A percentile compares a stretch with the other conserved stretches of the same genome.
Conservation (phyloP, 2,888 invertebrate species). For the Caprella mutica region DNA sequence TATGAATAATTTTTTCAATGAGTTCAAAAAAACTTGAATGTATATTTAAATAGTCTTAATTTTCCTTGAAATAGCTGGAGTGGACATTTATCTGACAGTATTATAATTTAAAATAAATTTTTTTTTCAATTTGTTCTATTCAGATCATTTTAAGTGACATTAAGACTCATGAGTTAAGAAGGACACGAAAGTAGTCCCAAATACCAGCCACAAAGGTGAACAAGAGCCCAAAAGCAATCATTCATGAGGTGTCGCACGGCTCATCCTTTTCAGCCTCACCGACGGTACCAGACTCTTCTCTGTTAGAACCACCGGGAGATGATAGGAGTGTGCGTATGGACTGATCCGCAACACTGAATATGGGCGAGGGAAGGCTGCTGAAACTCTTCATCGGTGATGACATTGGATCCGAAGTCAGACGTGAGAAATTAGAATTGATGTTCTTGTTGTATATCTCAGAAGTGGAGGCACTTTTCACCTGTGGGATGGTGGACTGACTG, state of each 20-base stretch:
- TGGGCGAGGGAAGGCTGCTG: background rate
- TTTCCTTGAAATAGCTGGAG: too few relatives aligned
- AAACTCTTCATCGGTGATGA: background rate
- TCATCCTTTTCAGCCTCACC: background rate
- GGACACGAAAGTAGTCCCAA: conserved; percentile 13
- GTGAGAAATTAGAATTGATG: background rate
- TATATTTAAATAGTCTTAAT: too few relatives aligned
- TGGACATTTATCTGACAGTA: too few relatives aligned
- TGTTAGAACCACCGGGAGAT: background rate
- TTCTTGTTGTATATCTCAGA: background rate
- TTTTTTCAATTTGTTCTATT: too few relatives aligned
- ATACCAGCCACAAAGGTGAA: conserved; percentile 4
- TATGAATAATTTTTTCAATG: too few relatives aligned
- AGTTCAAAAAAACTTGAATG: too few relatives aligned
- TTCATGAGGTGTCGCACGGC: conserved; percentile 7
- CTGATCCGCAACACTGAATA: background rate
- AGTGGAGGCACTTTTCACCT: background rate
- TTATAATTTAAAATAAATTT: too few relatives aligned
- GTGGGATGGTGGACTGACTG: background rate
- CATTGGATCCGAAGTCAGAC: background rate
- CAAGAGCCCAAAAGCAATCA: conserved; percentile 7
- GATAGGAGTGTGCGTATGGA: background rate
- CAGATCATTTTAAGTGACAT: too few relatives aligned
- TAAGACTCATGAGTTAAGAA: too few relatives aligned
- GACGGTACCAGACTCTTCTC: background rate